Base-by-base conservation (phyloP, 1,140 invertebrate species). In the Drosophila dunni region DNA sequence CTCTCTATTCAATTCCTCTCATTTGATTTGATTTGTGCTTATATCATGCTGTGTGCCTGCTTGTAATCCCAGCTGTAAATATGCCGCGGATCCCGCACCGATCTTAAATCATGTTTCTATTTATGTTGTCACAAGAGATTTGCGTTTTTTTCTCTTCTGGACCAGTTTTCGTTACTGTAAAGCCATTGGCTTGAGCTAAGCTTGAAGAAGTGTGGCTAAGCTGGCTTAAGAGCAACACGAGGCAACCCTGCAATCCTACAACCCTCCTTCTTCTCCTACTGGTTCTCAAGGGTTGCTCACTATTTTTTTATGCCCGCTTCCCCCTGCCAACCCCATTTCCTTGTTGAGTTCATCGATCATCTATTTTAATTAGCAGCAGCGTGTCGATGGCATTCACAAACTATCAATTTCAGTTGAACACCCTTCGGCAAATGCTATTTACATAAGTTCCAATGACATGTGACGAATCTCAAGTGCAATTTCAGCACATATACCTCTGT, bases 11-110 rank as follows among this genome's bases (percentile, higher is more conserved):
- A 74, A 15, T 29, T 61, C 54, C 50, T 33, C 54, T 36, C 65
- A 34, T 61, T 40, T 48, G 34, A 34, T 67, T 48, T n/a, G 48
- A 33, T 57, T 42, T 34, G 15, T 17, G 2, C 42, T 38, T 34
- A 38, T 48, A 64, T 50, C 71, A 51, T 77, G 79, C 73, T 70
- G 79, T 29, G 86, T 73, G 64, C 48, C 58, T n/a, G 44, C 46
- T 73, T 91, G 89, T 91, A 91, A 91, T 91, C 89, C 88, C 89
- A 76, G 83, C 89, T 91, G 89, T 91, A 91, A 88, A 88, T 91
- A 65, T 73, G 81, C 65, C 76, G 83, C 74, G 90, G 88, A 90
- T 90, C 88, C 82, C 76, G 84, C 78, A 66, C 66, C 64, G 67
- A 78, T 90, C 78, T 79, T 91, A 91, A 91, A 91, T 91, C 88